Conservation (phyloP, 2,888 invertebrate species). For the Epinotia demarniana region DNA sequence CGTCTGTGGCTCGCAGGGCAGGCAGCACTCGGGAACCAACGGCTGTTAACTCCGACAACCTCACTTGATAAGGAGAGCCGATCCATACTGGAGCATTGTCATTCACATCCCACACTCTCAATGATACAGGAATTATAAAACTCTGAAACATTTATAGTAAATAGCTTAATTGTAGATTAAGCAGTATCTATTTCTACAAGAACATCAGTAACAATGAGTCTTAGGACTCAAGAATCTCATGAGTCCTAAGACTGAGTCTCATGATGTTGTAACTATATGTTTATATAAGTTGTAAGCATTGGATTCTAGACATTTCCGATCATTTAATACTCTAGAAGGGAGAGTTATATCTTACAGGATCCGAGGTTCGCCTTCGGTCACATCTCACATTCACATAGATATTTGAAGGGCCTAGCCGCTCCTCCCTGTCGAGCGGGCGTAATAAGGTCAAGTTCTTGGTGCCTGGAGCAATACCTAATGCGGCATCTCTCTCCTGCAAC, state of each 20-base stretch:
- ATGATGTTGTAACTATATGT: background rate
- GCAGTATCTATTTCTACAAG: background rate
- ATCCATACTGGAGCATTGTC: slow-evolving; percentile 94
- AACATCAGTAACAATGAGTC: background rate
- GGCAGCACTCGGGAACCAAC: slow-evolving; percentile 90
- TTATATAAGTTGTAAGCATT: background rate
- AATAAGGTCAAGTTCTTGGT: slow-evolving; percentile 92
- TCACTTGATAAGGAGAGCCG: slow-evolving; percentile 91
- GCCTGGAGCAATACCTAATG: slow-evolving; percentile 90
- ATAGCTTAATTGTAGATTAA: background rate
- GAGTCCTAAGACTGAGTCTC: background rate
- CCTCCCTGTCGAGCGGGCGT: slow-evolving; percentile 93
- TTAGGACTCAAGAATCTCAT: background rate
- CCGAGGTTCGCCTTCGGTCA: slow-evolving; percentile 90
- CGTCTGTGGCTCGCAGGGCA: slow-evolving; percentile 91
- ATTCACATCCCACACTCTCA: slow-evolving; percentile 95
- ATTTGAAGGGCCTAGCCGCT: slow-evolving; percentile 91
- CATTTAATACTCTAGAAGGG: background rate
- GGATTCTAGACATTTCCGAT: background rate
- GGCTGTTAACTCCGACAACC: slow-evolving; percentile 92
- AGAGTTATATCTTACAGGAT: slow-evolving; percentile 85
- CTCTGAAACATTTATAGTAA: slow-evolving; percentile 75
- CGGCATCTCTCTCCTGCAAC: slow-evolving; percentile 91
- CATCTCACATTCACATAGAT: slow-evolving; percentile 95
- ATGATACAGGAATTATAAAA: slow-evolving; percentile 92